Conservation (phyloP, 2,113 vertebrate species). For the Murina feae region DNA sequence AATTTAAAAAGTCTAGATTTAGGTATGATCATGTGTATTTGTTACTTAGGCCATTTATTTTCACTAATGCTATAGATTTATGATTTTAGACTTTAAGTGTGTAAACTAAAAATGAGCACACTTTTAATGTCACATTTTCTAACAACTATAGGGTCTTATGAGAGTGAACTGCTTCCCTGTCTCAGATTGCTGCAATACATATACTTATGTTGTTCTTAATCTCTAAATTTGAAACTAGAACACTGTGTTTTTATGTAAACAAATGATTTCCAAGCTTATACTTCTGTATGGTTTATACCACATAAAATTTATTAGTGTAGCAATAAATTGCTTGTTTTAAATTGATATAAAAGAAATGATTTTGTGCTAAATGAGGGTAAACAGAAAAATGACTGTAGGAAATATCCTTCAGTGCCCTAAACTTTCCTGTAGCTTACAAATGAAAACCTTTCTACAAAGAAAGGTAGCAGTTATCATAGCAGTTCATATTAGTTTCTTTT, state of each 20-base stretch:
- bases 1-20: slow-evolving; percentile 97
- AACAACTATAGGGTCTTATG: background rate
- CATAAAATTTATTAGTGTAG: slow-evolving; percentile 17
- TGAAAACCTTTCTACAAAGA: background rate
- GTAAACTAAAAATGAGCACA: background rate
- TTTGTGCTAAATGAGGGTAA: slow-evolving; percentile 17
- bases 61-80: slow-evolving; percentile 36
- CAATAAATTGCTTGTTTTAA: background rate
- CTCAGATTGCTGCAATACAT: background rate
- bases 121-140: background rate
- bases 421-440: background rate
- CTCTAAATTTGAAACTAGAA: slow-evolving; percentile 23
- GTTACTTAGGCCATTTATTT: slow-evolving; percentile 5
- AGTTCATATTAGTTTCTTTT: background rate
- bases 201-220: background rate
- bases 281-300: slow-evolving; percentile 11
- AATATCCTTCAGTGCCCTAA: slow-evolving; percentile 16
- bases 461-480: background rate
- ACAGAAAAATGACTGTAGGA: background rate
- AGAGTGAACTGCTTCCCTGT: background rate
- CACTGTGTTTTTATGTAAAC: background rate
- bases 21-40: slow-evolving; percentile 83
- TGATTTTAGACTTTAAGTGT: background rate
- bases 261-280: background rate
- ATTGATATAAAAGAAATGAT: background rate